Evolutionary conservation across 2,113 vertebrate species (phyloP).

Genomic region (Mus spicilegus): DNA sequence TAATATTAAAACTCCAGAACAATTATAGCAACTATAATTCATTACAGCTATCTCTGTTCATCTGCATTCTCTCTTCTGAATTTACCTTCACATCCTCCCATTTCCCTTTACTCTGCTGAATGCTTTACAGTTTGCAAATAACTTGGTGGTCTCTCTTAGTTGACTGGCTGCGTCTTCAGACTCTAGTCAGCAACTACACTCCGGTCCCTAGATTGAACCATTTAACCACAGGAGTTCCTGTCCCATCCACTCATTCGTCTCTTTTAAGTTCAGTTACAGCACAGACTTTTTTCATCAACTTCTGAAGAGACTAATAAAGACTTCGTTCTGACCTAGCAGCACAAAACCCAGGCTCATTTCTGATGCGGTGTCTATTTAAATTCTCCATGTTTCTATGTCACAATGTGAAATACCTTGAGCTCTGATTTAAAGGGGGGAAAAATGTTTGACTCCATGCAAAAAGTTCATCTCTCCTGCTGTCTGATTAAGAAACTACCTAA

Average conservation of each 20-base stretch:
- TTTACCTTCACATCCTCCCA: background rate
- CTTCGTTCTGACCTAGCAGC: slow-evolving; percentile 51
- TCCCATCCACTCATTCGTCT: slow-evolving; percentile 14
- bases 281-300: slow-evolving; percentile 53
- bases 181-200: slow-evolving; percentile 41
- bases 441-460: background rate
- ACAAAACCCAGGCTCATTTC: slow-evolving; percentile 52
- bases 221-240: background rate
- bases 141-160: slow-evolving; percentile 10
- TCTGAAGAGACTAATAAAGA: slow-evolving; percentile 57
- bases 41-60: background rate
- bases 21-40: background rate
- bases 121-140: slow-evolving; percentile 62
- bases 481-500: slow-evolving; percentile 61
- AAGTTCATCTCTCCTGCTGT: slow-evolving; percentile 53
- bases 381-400: background rate
- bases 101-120: background rate
- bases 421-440: slow-evolving; percentile 1
- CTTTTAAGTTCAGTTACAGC: slow-evolving; percentile 25
- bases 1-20: slow-evolving; percentile 13
- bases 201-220: background rate
- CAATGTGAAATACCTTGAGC: slow-evolving; percentile 45
- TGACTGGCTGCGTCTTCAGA: background rate
- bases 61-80: background rate
- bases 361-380: accelerated